Base-by-base conservation (phyloP, 2,888 invertebrate genomes). In the Philereme vetulata region DNA sequence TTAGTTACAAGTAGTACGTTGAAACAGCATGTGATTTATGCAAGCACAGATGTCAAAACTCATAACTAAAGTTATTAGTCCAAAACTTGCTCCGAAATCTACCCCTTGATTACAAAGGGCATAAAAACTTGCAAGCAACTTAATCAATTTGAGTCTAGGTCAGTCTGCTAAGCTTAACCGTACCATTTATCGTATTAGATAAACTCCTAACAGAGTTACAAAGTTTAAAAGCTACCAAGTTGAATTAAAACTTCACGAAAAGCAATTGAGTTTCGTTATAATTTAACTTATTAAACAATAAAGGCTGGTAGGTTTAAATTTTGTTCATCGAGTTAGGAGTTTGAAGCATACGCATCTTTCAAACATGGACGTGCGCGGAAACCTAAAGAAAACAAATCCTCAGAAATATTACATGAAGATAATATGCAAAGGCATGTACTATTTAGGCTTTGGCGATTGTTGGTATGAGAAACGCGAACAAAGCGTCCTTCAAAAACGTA, bases 351-450 rank as follows among this genome's bases (percentile, higher is more conserved):
- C 52, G 47, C 6, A 34, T 8, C 11, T 46, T 10, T 53, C 56
- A 21, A 63, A 50, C 52, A 60, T 65, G 62, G 44, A 58, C 57
- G 55, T 55, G 57, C 35, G 33, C 21, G 10, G 34, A 60, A 51
- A 47, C 38, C 36, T 57, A n/a, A 61, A 61, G 46, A 32, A 51
- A 36, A 33, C 4, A 36, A 72, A 84, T 21, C 79, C 81, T 0
- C 80, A 82, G 62, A 84, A 84, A 51, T 67, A 76, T 50, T 82
- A 69, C 53, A 57, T 80, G 7, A 81, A 81, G 68, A 38, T 60
- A 6, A 67, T 85, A 32, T 84, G 82, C 62, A 66, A 60, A 44
- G 21, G 67, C 3, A 66, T 85, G 3, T 83, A 74, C 65, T 78
- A 71, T 21, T 60, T 80, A 3, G 86, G 85, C 0, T 60, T 80